Conservation (phyloP, 2,113 vertebrate species). For the Cryptotis parvus region DNA sequence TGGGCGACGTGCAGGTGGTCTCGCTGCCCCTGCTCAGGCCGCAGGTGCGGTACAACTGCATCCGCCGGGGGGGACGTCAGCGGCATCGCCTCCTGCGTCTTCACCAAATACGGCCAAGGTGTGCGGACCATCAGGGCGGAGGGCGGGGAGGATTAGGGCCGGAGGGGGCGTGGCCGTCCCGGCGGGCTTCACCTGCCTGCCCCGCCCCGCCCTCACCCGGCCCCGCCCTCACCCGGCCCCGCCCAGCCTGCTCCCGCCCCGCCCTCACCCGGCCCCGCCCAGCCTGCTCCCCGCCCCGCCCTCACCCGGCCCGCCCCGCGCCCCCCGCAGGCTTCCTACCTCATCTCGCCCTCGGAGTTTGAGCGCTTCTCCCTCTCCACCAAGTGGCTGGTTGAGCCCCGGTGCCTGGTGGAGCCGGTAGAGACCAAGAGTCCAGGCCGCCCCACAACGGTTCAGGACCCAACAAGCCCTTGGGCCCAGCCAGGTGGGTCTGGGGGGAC, state of each 20-base stretch:
- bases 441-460: slow-evolving; percentile 61
- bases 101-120: slow-evolving; percentile 98
- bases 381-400: slow-evolving; percentile 94
- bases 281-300: neutral
- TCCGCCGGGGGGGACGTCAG: slow-evolving; percentile 97
- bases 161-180: no score
- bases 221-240: no score
- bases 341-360: slow-evolving; percentile 98
- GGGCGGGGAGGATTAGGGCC: no score
- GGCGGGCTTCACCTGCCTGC: no score
- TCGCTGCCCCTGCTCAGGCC: slow-evolving; percentile 95
- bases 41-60: slow-evolving; percentile 96
- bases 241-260: no score
- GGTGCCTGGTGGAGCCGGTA: slow-evolving; percentile 90
- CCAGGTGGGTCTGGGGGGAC: slow-evolving; percentile 85
- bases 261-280: neutral
- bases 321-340: slow-evolving; percentile 96
- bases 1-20: slow-evolving; percentile 96
- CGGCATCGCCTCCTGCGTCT: slow-evolving; percentile 98
- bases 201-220: no score
- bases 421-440: slow-evolving; percentile 76
- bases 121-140: neutral
- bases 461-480: slow-evolving; percentile 82
- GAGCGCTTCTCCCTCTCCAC: slow-evolving; percentile 97
- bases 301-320: no score